Conservation (phyloP, 2,888 invertebrate genomes). For the Brachycybe producta region DNA sequence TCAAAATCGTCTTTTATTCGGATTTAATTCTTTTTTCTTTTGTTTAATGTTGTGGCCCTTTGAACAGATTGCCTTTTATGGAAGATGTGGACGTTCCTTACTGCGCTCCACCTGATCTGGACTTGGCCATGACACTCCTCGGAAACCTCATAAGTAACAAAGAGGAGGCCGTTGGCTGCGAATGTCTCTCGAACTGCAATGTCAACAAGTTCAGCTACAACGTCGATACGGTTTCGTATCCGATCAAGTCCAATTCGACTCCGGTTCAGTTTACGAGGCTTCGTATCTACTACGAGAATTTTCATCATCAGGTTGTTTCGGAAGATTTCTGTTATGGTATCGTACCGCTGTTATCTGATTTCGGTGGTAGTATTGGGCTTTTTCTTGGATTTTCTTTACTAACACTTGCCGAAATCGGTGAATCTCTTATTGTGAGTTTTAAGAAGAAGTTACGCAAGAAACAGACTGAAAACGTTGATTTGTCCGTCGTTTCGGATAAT, state of each 20-base stretch:
- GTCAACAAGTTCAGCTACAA: neutral
- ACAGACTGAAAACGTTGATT: neutral
- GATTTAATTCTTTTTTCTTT: no score
- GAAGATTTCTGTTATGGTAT: constrained; percentile 12
- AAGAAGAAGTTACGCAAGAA: neutral
- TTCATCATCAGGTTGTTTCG: neutral
- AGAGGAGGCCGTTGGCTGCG: neutral
- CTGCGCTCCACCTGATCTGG: constrained; percentile 1
- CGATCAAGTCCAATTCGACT: neutral
- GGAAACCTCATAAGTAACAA: neutral
- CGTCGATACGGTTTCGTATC: constrained; percentile 3
- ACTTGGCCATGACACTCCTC: neutral
- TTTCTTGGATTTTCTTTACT: constrained; percentile 9
- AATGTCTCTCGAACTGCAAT: neutral
- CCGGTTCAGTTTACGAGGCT: neutral
- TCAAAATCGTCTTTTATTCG: no score
- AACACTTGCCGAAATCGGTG: constrained; percentile 4
- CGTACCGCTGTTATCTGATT: constrained; percentile 7
- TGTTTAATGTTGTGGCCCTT: no score
- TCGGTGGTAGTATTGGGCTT: constrained; percentile 7
- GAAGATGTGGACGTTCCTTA: constrained; percentile 10
- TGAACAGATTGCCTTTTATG: constrained; percentile 10
- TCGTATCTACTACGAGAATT: constrained; percentile 10
- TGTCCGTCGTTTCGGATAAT: no score
- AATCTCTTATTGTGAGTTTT: neutral